These are phyloP conservation scores for Drosophila novamexicana DNA, from an alignment of 1,140 invertebrate genomes.

Conservation along the genomic window DNA sequence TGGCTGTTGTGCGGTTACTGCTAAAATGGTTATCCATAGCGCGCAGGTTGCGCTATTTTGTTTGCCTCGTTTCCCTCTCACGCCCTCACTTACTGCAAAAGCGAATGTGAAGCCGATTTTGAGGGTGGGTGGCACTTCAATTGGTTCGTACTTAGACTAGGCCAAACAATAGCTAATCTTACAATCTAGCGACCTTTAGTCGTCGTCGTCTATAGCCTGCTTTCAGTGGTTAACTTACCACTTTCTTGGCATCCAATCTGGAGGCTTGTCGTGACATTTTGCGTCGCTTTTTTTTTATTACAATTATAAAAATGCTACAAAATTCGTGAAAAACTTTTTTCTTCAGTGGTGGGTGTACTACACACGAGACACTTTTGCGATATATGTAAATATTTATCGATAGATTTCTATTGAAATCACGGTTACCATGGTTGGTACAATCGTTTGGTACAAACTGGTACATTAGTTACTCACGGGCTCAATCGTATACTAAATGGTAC, in stretches of 20 bases:
- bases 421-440: neutral
- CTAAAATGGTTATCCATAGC: constrained; percentile 76
- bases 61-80: constrained; percentile 45
- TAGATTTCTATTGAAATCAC: neutral
- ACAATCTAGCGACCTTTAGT: constrained; percentile 33
- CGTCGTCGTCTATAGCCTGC: constrained; percentile 2
- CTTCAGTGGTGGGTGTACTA: constrained; percentile 41
- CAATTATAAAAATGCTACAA: constrained; percentile 7
- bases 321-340: constrained; percentile 30
- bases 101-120: constrained; percentile 82
- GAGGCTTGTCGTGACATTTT: constrained; percentile 83
- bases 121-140: constrained; percentile 74
- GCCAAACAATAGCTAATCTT: constrained; percentile 60
- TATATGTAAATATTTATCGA: neutral
- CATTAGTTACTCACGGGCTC: neutral
- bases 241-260: constrained; percentile 85
- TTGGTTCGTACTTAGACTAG: constrained; percentile 56
- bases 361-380: constrained; percentile 8
- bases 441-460: neutral
- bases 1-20: constrained; percentile 54
- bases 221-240: constrained; percentile 75
- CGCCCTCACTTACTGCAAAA: constrained; percentile 82
- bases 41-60: constrained; percentile 40
- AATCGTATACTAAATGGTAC: too few species aligned
- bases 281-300: constrained; percentile 6